Conservation (phyloP, 1,140 invertebrate genomes). For the Samia ricini region DNA sequence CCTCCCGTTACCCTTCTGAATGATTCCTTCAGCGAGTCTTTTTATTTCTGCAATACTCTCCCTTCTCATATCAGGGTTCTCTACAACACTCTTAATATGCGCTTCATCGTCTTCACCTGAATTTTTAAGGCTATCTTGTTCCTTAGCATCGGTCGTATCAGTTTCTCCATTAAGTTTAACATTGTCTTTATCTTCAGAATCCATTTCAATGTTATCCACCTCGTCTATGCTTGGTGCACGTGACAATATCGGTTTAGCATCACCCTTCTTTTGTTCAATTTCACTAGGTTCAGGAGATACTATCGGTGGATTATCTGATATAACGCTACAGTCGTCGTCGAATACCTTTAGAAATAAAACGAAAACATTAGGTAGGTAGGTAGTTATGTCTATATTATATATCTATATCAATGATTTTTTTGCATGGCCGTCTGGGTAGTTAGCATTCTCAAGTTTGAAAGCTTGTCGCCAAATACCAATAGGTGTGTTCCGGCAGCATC, state of each 20-base stretch:
- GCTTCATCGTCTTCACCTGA: slow-evolving; percentile 57
- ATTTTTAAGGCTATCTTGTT: slow-evolving; percentile 56
- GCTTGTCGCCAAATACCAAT: no score
- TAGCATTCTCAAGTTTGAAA: no score
- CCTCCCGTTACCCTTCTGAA: slow-evolving; percentile 61
- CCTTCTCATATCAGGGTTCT: slow-evolving; percentile 67
- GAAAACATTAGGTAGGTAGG: not conserved
- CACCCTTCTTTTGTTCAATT: slow-evolving; percentile 60
- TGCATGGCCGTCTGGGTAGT: no score
- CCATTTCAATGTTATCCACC: slow-evolving; percentile 72
- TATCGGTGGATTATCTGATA: slow-evolving; percentile 75
- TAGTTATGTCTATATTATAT: no score
- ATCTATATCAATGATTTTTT: no score
- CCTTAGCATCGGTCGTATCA: slow-evolving; percentile 56
- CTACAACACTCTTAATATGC: slow-evolving; percentile 63
- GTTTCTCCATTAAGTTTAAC: slow-evolving; percentile 63
- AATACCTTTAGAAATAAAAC: slow-evolving; percentile 65
- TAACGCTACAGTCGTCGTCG: slow-evolving; percentile 78
- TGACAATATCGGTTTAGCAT: slow-evolving; percentile 59
- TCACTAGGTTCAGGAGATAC: slow-evolving; percentile 72
- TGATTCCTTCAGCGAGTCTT: slow-evolving; percentile 69
- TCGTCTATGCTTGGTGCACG: slow-evolving; percentile 69
- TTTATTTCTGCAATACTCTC: slow-evolving; percentile 73
- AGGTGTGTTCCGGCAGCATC: no score
- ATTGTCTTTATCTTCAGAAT: slow-evolving; percentile 51